Conservation (phyloP, 2,888 invertebrate species). For the Cybosia mesomella region DNA sequence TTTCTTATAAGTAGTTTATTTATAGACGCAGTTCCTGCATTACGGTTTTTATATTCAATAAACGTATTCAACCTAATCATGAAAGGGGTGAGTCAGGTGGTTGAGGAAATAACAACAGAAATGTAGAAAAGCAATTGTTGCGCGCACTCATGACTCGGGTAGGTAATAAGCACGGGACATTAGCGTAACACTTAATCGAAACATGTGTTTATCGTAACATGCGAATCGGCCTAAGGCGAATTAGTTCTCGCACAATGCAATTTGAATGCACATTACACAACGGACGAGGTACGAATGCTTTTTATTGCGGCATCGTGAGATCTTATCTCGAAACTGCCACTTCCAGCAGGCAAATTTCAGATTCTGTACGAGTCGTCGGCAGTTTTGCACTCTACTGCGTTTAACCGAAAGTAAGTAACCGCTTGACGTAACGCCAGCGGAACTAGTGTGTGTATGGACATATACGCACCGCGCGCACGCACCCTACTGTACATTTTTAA, state of each 20-base stretch:
- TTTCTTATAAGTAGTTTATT: not conserved
- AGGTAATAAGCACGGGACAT: constrained; percentile 69
- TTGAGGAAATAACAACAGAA: constrained; percentile 33
- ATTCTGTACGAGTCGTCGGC: constrained; percentile 64
- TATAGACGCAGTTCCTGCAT: not conserved
- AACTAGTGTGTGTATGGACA: constrained; percentile 72
- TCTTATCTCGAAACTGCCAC: constrained; percentile 87
- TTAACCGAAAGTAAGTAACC: constrained; percentile 64
- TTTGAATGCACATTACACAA: constrained; percentile 87
- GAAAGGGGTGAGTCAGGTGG: constrained; percentile 30
- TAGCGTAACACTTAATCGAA: constrained; percentile 81
- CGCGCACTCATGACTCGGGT: constrained; percentile 59
- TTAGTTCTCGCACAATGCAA: constrained; percentile 88
- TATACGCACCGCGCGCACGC: constrained; percentile 71
- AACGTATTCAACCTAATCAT: constrained; percentile 24
- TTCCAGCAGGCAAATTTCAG: constrained; percentile 87
- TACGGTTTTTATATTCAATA: not conserved
- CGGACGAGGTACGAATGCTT: constrained; percentile 85
- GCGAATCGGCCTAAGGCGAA: constrained; percentile 86
- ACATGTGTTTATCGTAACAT: constrained; percentile 86
- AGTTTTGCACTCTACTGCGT: constrained; percentile 72
- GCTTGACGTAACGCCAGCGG: constrained; percentile 52
- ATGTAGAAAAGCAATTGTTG: constrained; percentile 54
- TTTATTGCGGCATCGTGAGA: constrained; percentile 87
- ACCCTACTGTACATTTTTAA: constrained; percentile 78